These are phyloP conservation scores for Endotricha flammealis DNA, from an alignment of 2,888 invertebrate genomes.

Conservation along the genomic window DNA sequence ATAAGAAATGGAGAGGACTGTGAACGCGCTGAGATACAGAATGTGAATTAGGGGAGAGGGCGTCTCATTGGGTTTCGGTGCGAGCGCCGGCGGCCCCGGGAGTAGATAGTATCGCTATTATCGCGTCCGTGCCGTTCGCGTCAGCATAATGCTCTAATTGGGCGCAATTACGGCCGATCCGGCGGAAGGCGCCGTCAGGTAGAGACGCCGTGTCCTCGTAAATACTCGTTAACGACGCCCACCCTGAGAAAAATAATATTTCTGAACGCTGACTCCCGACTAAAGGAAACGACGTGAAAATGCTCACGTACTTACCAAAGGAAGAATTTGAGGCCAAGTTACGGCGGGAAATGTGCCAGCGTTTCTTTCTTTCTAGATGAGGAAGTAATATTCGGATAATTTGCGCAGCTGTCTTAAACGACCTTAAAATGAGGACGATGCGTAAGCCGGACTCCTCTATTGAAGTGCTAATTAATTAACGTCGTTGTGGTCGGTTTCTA, in stretches of 20 bases:
- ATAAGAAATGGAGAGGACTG: constrained; percentile 56
- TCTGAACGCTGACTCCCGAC: constrained; percentile 57
- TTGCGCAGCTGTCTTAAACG: constrained; percentile 31
- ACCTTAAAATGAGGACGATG: constrained; percentile 19
- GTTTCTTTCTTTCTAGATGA: constrained; percentile 44
- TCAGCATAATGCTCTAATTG: constrained; percentile 78
- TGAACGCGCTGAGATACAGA: constrained; percentile 54
- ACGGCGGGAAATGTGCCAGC: constrained; percentile 50
- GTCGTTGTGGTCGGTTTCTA: constrained; percentile 2
- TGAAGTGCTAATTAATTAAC: constrained; percentile 8
- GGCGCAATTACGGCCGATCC: constrained; percentile 72
- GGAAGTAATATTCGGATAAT: constrained; percentile 50
- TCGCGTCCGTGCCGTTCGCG: constrained; percentile 71
- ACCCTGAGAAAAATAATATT: constrained; percentile 71
- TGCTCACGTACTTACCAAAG: constrained; percentile 56
- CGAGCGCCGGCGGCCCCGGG: constrained; percentile 18
- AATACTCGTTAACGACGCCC: constrained; percentile 73
- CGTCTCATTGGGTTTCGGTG: constrained; percentile 51
- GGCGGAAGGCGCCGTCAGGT: constrained; percentile 70
- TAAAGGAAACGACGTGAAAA: constrained; percentile 59
- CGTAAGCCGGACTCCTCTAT: constrained; percentile 13
- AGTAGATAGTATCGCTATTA: constrained; percentile 71
- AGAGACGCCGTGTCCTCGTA: constrained; percentile 68
- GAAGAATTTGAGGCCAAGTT: constrained; percentile 59
- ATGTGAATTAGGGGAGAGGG: constrained; percentile 64